Evolutionary conservation across 2,888 invertebrate species (phyloP).

Genomic region (Apamea monoglypha): DNA sequence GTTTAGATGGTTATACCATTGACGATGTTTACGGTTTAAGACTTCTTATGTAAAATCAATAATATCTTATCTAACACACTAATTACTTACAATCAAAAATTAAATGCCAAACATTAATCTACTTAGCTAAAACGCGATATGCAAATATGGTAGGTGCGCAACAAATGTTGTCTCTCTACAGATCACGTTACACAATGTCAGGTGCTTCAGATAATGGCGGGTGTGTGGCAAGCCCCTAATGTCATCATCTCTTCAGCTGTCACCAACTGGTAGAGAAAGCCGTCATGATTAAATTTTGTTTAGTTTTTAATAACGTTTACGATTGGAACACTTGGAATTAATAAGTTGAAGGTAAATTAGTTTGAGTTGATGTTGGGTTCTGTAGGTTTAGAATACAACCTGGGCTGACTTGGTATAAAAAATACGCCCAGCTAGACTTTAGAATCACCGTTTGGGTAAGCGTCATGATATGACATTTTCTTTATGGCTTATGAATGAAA

Average conservation of each 20-base stretch:
- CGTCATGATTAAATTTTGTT: constrained; percentile 72
- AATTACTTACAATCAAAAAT: constrained; percentile 33
- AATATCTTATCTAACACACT: constrained; percentile 29
- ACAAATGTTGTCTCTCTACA: constrained; percentile 38
- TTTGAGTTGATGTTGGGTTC: constrained; percentile 32
- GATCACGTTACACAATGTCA: constrained; percentile 56
- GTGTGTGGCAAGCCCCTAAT: constrained; percentile 69
- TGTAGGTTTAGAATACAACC: background rate
- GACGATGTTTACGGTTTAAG: background rate
- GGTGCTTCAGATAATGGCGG: constrained; percentile 58
- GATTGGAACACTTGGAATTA: constrained; percentile 44
- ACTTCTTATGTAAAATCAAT: constrained; percentile 9
- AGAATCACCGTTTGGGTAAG: background rate
- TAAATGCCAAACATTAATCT: constrained; percentile 55
- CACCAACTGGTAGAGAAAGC: constrained; percentile 77
- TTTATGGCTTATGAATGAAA: background rate
- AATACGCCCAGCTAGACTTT: background rate
- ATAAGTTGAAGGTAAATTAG: constrained; percentile 38
- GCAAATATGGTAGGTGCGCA: constrained; percentile 55
- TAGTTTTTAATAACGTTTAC: constrained; percentile 61
- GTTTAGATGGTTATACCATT: background rate
- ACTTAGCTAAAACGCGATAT: constrained; percentile 62
- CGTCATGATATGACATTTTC: background rate
- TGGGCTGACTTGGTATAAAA: background rate
- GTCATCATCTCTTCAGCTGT: constrained; percentile 75